phyloP scores from a whole-genome alignment of 1,140 invertebrate genomes.

The Zeugodacus cucurbitae region DNA sequence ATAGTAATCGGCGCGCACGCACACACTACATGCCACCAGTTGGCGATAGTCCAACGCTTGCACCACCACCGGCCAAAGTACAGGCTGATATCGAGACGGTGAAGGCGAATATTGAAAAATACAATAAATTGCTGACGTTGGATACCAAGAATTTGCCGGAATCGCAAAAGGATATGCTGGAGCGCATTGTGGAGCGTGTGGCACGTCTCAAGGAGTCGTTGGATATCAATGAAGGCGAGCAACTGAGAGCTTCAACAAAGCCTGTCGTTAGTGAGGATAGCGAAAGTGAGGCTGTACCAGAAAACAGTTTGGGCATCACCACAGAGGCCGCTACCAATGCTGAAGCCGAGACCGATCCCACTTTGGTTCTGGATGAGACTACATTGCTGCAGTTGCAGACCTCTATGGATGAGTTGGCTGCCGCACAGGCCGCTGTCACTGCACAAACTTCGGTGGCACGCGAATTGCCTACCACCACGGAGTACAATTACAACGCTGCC shows the following conservation, averaged over 20 bases:
- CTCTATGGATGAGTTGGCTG: conserved; percentile 60
- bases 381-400: conserved; percentile 58
- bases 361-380: conserved; percentile 59
- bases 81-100: conserved; percentile 62
- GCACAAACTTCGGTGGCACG: conserved; percentile 56
- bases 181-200: conserved; percentile 63
- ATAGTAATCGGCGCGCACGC: conserved; percentile 61
- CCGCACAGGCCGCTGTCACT: conserved; percentile 53
- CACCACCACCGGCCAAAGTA: conserved; percentile 55
- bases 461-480: conserved; percentile 52
- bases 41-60: conserved; percentile 45
- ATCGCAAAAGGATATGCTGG: conserved; percentile 64
- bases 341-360: conserved; percentile 59
- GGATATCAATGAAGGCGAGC: conserved; percentile 56
- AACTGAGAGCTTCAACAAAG: background rate
- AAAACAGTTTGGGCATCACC: background rate
- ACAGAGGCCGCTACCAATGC: conserved; percentile 48
- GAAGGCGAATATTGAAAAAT: conserved; percentile 62
- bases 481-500: conserved; percentile 49
- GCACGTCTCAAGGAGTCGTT: conserved; percentile 60
- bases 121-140: conserved; percentile 59
- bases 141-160: conserved; percentile 64
- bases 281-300: background rate
- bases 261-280: background rate
- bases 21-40: conserved; percentile 54